These are phyloP conservation scores for Agrochola circellaris DNA, from an alignment of 2,888 invertebrate genomes.

Conservation along the genomic window DNA sequence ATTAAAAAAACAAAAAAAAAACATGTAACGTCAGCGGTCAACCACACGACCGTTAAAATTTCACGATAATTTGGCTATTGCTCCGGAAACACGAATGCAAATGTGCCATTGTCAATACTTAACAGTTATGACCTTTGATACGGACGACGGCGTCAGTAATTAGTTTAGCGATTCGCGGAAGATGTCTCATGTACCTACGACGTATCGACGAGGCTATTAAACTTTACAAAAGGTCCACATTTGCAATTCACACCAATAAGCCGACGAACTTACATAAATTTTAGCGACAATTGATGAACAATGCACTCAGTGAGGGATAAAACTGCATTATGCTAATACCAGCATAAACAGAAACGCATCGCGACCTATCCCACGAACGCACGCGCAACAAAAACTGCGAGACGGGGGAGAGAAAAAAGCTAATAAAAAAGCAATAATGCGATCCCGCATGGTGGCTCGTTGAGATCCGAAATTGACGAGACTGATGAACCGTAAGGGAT, in stretches of 20 bases:
- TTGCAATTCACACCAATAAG: constrained; percentile 68
- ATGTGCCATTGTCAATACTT: constrained; percentile 84
- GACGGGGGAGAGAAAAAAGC: constrained; percentile 85
- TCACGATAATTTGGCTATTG: constrained; percentile 85
- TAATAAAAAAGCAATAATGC: constrained; percentile 91
- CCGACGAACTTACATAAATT: constrained; percentile 67
- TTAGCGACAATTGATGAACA: constrained; percentile 81
- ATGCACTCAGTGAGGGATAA: constrained; percentile 76
- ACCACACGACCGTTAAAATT: constrained; percentile 84
- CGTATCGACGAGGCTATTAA: constrained; percentile 69
- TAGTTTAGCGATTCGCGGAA: constrained; percentile 81
- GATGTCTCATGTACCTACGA: constrained; percentile 58
- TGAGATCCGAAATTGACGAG: constrained; percentile 87
- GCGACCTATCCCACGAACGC: constrained; percentile 89
- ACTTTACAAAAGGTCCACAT: constrained; percentile 66
- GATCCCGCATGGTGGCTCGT: constrained; percentile 90
- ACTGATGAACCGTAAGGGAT: constrained; percentile 85
- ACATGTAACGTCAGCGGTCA: constrained; percentile 76
- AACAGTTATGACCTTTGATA: constrained; percentile 85
- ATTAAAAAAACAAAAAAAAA: constrained; percentile 53
- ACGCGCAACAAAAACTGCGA: constrained; percentile 87
- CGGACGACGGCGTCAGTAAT: constrained; percentile 71
- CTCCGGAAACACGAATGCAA: constrained; percentile 86
- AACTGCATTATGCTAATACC: constrained; percentile 89
- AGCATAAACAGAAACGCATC: constrained; percentile 84